These are phyloP conservation scores for Anarsia innoxiella DNA, from an alignment of 2,888 invertebrate genomes.

Conservation along the genomic window DNA sequence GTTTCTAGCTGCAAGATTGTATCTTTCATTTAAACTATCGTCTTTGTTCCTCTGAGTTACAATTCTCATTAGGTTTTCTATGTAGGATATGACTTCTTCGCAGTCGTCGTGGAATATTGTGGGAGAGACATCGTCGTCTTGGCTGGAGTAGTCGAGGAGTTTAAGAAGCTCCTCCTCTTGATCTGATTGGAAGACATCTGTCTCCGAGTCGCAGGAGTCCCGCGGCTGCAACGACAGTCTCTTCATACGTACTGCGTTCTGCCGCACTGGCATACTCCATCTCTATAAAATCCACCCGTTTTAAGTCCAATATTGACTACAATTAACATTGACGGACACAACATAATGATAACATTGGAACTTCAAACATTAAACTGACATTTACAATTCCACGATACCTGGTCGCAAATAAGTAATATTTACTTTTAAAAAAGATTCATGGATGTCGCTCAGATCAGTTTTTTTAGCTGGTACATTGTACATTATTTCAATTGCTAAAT, in stretches of 20 bases:
- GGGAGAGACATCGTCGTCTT: constrained; percentile 74
- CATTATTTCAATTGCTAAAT: too few relatives aligned
- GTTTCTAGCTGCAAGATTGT: constrained; percentile 55
- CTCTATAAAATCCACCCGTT: constrained; percentile 49
- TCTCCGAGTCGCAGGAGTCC: constrained; percentile 78
- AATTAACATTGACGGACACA: too few relatives aligned
- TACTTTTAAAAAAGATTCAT: too few relatives aligned
- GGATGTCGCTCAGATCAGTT: too few relatives aligned
- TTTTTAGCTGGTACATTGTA: too few relatives aligned
- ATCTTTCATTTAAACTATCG: constrained; percentile 51
- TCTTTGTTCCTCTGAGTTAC: constrained; percentile 36
- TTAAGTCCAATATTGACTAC: constrained; percentile 50
- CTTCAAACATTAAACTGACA: too few relatives aligned
- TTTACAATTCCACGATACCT: too few relatives aligned
- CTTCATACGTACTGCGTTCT: constrained; percentile 43
- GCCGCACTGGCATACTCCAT: constrained; percentile 63
- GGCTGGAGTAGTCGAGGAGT: constrained; percentile 81
- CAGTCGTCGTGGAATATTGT: constrained; percentile 64
- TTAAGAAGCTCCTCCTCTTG: constrained; percentile 86
- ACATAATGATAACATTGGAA: background rate
- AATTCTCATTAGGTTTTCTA: constrained; percentile 47
- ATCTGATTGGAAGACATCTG: constrained; percentile 85
- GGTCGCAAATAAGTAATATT: too few relatives aligned
- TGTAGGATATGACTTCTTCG: constrained; percentile 57
- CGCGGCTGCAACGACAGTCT: constrained; percentile 33